These are phyloP conservation scores for Diarsia mendica DNA, from an alignment of 2,888 invertebrate species.

Conservation along the genomic window DNA sequence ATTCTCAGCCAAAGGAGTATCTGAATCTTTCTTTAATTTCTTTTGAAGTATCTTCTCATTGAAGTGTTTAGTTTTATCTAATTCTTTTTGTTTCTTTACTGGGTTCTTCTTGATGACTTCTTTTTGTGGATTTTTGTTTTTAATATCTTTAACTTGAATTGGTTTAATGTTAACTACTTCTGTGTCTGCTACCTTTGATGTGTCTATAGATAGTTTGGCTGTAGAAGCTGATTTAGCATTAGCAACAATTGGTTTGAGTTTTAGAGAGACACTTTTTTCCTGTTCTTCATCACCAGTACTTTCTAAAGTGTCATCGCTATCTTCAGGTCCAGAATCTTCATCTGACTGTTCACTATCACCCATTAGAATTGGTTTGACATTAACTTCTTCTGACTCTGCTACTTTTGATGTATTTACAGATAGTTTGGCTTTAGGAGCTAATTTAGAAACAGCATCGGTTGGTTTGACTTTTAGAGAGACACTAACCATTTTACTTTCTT, in stretches of 20 bases:
- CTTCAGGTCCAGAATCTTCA: constrained; percentile 32
- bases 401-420: constrained; percentile 19
- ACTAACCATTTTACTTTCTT: background rate
- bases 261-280: constrained; percentile 9
- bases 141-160: constrained; percentile 25
- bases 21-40: constrained; percentile 78
- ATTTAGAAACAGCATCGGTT: constrained; percentile 22
- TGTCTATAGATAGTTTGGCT: constrained; percentile 27
- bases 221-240: constrained; percentile 16
- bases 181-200: constrained; percentile 8
- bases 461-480: constrained; percentile 25
- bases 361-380: background rate
- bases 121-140: constrained; percentile 39
- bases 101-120: constrained; percentile 70
- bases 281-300: constrained; percentile 22
- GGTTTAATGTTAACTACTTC: background rate
- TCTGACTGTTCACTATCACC: constrained; percentile 20
- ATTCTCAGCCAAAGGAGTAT: constrained; percentile 64
- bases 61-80: constrained; percentile 81
- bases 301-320: constrained; percentile 32
- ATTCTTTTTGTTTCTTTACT: constrained; percentile 77
- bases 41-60: constrained; percentile 81
- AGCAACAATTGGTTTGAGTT: constrained; percentile 26
- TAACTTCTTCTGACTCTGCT: constrained; percentile 4
- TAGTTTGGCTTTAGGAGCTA: constrained; percentile 23